phyloP scores from a whole-genome alignment of 2,113 vertebrate genomes.

The Sylvilagus bachmani region DNA sequence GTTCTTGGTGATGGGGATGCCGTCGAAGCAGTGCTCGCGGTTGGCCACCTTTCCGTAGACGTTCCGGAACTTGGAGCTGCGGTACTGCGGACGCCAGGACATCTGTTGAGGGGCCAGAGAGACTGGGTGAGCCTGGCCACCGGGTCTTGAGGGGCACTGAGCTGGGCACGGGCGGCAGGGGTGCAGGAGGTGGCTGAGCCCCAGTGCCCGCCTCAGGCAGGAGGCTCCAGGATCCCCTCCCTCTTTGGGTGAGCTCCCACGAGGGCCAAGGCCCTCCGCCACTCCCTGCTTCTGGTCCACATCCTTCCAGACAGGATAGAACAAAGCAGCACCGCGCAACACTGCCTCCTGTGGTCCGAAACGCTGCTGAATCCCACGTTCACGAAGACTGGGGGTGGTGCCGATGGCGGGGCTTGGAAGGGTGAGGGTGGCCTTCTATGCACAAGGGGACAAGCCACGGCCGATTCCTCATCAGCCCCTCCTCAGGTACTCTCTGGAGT shows the following conservation, averaged over 20 bases:
- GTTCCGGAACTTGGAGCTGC: conserved; percentile 99
- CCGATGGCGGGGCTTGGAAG: rapidly evolving
- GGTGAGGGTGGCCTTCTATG: no score
- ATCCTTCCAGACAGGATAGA: conserved; percentile 18
- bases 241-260: background rate
- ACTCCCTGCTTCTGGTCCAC: background rate
- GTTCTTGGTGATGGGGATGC: conserved; percentile 98
- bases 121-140: conserved; percentile 32
- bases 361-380: background rate
- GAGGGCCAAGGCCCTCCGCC: background rate
- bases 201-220: background rate
- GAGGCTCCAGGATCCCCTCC: background rate
- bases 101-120: conserved; percentile 89
- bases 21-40: conserved; percentile 97
- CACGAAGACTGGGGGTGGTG: background rate
- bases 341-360: background rate
- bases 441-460: background rate
- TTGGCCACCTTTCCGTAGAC: conserved; percentile 98
- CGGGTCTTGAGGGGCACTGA: background rate
- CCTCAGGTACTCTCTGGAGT: background rate
- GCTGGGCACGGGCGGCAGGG: background rate
- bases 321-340: background rate
- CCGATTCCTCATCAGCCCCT: no score
- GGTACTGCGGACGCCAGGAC: conserved; percentile 99
- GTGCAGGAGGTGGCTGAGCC: background rate